Evolutionary conservation across 1,140 invertebrate species (phyloP).

Genomic region (Aporrectodea caliginosa): DNA sequence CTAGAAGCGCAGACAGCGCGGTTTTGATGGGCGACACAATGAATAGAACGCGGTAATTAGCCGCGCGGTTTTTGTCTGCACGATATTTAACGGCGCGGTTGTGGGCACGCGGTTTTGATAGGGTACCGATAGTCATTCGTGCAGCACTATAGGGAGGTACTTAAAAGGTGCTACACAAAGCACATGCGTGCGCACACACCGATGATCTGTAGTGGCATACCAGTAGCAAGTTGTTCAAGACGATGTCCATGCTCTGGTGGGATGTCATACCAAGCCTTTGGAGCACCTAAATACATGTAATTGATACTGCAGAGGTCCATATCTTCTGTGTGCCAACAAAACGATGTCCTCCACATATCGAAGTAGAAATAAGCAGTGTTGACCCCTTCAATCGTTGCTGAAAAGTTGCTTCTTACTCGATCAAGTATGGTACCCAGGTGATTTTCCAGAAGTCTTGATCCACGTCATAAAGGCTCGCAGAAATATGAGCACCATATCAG

Average conservation of each 20-base stretch:
- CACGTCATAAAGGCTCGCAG: constrained; percentile 85
- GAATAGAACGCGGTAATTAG: too few relatives aligned
- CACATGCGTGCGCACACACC: too few relatives aligned
- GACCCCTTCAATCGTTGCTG: constrained; percentile 83
- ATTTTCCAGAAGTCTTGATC: constrained; percentile 81
- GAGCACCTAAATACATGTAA: constrained; percentile 90
- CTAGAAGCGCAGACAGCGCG: too few relatives aligned
- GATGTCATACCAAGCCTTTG: constrained; percentile 94
- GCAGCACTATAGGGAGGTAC: too few relatives aligned
- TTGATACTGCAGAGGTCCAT: constrained; percentile 99
- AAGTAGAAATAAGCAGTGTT: constrained; percentile 99
- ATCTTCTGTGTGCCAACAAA: constrained; percentile 99
- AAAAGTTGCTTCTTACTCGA: constrained; percentile 86
- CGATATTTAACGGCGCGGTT: too few relatives aligned
- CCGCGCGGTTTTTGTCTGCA: too few relatives aligned
- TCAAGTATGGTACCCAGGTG: constrained; percentile 85
- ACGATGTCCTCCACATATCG: constrained; percentile 99
- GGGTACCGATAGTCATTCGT: too few relatives aligned
- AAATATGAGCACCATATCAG: constrained; percentile 72
- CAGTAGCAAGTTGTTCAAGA: constrained; percentile 84
- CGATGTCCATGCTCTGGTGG: constrained; percentile 87
- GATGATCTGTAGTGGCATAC: too few relatives aligned
- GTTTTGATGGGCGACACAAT: too few relatives aligned
- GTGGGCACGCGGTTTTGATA: too few relatives aligned
- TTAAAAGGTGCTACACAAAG: too few relatives aligned